phyloP scores from a whole-genome alignment of 2,113 vertebrate species.

The Anoplopoma fimbria region DNA sequence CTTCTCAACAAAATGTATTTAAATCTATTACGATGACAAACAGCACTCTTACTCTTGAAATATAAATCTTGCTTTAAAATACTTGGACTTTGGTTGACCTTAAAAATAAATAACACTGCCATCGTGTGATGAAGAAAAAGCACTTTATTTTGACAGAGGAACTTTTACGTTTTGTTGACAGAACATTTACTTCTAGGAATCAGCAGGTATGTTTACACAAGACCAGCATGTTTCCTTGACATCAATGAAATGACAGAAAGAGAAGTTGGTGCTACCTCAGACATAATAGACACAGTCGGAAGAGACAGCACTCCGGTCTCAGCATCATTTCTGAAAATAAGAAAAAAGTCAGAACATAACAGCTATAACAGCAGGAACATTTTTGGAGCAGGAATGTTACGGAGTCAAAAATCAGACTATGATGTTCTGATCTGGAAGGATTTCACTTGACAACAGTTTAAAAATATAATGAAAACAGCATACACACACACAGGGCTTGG shows the following conservation, averaged over 20 bases:
- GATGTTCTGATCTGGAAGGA: no score
- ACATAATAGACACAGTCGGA: not conserved
- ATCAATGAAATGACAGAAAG: not conserved
- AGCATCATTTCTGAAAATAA: constrained; percentile 67
- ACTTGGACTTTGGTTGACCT: not conserved
- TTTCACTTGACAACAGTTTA: no score
- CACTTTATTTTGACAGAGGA: constrained; percentile 5
- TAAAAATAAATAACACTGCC: constrained; percentile 21
- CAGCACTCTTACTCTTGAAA: not conserved
- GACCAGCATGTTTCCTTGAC: not conserved
- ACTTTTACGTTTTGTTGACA: not conserved
- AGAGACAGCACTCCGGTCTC: constrained; percentile 6
- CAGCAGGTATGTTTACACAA: not conserved
- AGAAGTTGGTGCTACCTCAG: not conserved
- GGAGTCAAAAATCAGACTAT: no score
- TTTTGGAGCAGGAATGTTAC: no score
- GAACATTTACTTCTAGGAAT: constrained; percentile 36
- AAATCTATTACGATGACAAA: no score
- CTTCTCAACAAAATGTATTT: not conserved
- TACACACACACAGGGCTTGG: not conserved
- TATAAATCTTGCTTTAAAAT: not conserved
- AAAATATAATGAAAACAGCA: no score
- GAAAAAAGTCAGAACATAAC: no score
- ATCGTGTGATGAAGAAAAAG: constrained; percentile 34
- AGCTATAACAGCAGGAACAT: no score